These are phyloP conservation scores for Heliconius hewitsoni DNA, from an alignment of 1,140 invertebrate species.

Conservation along the genomic window DNA sequence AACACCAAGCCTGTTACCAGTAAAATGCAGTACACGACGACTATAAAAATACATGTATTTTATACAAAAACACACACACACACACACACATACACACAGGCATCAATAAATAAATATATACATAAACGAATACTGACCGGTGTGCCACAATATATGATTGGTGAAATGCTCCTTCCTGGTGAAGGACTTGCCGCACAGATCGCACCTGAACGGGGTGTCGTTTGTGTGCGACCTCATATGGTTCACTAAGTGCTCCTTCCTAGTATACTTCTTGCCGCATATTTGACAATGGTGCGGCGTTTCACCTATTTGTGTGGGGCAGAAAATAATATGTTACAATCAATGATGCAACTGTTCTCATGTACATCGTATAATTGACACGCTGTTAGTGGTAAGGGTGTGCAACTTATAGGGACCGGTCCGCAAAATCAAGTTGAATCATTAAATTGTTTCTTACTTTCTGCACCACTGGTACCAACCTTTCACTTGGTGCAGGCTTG, in stretches of 20 bases:
- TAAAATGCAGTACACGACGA: background rate
- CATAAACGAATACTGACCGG: constrained; percentile 78
- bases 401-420: constrained; percentile 17
- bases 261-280: constrained; percentile 89
- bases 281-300: constrained; percentile 88
- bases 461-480: constrained; percentile 66
- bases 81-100: background rate
- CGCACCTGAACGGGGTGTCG: constrained; percentile 89
- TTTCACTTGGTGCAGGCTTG: constrained; percentile 71
- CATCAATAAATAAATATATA: background rate
- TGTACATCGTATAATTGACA: background rate
- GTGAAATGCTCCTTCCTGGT: constrained; percentile 92
- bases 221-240: constrained; percentile 92
- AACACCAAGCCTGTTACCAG: constrained; percentile 11
- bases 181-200: constrained; percentile 93
- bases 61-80: background rate
- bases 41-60: background rate
- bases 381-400: constrained; percentile 19
- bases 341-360: constrained; percentile 78
- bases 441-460: constrained; percentile 74
- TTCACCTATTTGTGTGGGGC: constrained; percentile 82
- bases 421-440: constrained; percentile 71
- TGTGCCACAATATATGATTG: constrained; percentile 93
- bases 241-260: constrained; percentile 89
- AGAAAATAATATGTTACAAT: constrained; percentile 79